Base-by-base conservation (phyloP, 23 tunicate species). In the Ciona savignyi region DNA sequence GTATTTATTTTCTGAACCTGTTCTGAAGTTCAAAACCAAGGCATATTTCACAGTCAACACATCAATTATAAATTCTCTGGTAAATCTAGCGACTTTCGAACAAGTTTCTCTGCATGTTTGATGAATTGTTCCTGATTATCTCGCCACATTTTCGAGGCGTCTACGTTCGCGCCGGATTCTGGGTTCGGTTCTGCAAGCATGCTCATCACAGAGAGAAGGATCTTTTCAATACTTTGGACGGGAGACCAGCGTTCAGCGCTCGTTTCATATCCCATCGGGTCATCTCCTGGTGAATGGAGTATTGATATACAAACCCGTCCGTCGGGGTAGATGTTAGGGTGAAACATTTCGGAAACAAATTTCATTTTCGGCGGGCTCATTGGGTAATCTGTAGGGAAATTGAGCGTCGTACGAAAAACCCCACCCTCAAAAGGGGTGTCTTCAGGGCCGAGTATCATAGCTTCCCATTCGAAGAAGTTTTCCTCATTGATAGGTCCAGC, bases 391-490 rank as follows among this genome's bases (percentile, higher is more conserved):
- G 85, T 86, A 23, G 98, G 98, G 62, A 93, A 93, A 31, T 80
- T 75, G 20, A 93, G 30, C 1, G 70, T 30, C 4, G 98, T 85
- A 29, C 72, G 67, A 70, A 93, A 93, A 23, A 85, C 93, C 33
- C 98, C 98, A 20, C 94, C 93, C 29, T 93, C 93, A 65, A 86
- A 93, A 33, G 97, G 91, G 28, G 97, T 91, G 29, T 74, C 97
- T 67, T 76, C 83, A 42, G 97, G 97, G 27, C 97, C 97, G 84
- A 89, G 56, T 21, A 95, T 95, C 30, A 80, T 30, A 23, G 99
- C 99, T 70, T 95, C 99, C 99, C 99, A 95, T 65, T 88, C 99
- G 65, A 95, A 89, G 71, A 78, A 95, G 65, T 95, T 95, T 31
- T 89, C 93, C 70, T 95, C 99, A 60, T 77, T 78, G n/a, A 75